phyloP scores from a whole-genome alignment of 1,140 invertebrate species.

The Drosophila miranda region DNA sequence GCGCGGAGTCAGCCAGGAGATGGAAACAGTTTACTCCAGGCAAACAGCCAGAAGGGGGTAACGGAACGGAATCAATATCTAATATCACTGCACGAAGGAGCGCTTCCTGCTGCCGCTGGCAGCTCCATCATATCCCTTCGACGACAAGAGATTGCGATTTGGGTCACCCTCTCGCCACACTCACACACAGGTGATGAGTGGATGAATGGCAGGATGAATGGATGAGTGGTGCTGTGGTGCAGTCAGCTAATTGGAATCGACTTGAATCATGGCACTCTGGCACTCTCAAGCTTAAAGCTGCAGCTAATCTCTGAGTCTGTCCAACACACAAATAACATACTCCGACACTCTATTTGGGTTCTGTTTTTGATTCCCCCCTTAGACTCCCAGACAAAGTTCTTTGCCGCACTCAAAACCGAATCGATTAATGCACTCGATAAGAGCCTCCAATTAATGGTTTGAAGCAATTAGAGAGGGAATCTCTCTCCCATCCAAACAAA shows the following conservation, averaged over 20 bases:
- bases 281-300: conserved; percentile 10
- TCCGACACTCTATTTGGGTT: too few relatives aligned
- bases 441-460: conserved; percentile 24
- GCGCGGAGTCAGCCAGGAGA: conserved; percentile 24
- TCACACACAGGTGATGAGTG: conserved; percentile 2
- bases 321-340: too few relatives aligned
- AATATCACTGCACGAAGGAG: conserved; percentile 44
- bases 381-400: neutral
- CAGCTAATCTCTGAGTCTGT: neutral
- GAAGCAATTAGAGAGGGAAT: conserved; percentile 26
- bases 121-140: conserved; percentile 2
- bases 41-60: conserved; percentile 24
- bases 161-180: conserved; percentile 16
- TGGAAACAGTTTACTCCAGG: conserved; percentile 33
- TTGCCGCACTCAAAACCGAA: too few relatives aligned
- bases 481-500: too few relatives aligned
- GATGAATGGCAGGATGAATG: too few relatives aligned
- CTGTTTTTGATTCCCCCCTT: too few relatives aligned
- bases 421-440: conserved; percentile 62
- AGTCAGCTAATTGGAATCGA: conserved; percentile 27
- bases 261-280: conserved; percentile 20
- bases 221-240: conserved; percentile 22
- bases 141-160: conserved; percentile 34
- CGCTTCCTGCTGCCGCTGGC: conserved; percentile 20
- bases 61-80: conserved; percentile 37